These are phyloP conservation scores for Vombatus ursinus DNA, from an alignment of 2,113 vertebrate species.

Conservation along the genomic window DNA sequence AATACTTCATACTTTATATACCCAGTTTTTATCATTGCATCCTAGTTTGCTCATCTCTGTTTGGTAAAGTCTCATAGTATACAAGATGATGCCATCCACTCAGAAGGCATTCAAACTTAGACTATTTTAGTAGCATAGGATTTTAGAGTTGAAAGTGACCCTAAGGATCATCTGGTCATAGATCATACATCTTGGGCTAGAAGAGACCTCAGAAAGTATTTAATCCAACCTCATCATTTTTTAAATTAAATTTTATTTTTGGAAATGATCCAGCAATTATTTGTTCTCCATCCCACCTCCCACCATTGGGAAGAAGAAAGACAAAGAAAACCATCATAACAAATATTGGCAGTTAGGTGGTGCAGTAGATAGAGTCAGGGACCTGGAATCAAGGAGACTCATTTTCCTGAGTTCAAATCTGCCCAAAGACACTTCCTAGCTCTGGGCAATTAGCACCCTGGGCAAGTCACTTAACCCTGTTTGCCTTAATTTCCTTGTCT, in stretches of 20 bases:
- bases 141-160: neutral
- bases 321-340: too few species aligned
- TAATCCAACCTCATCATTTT: neutral
- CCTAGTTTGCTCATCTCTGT: neutral
- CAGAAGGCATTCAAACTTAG: neutral
- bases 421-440: neutral
- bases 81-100: neutral
- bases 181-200: neutral
- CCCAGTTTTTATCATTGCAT: neutral
- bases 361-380: neutral
- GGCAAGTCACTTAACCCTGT: neutral
- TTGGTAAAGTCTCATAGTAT: neutral
- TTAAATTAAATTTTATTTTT: neutral
- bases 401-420: neutral
- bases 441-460: neutral
- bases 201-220: neutral
- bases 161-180: neutral
- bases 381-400: neutral
- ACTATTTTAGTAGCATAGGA: neutral
- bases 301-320: too few species aligned
- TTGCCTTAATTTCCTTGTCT: neutral
- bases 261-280: neutral
- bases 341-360: neutral
- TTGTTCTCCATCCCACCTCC: neutral
- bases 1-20: neutral